Conservation (phyloP, 2,113 vertebrate genomes). For the Leptodactylus fuscus region DNA sequence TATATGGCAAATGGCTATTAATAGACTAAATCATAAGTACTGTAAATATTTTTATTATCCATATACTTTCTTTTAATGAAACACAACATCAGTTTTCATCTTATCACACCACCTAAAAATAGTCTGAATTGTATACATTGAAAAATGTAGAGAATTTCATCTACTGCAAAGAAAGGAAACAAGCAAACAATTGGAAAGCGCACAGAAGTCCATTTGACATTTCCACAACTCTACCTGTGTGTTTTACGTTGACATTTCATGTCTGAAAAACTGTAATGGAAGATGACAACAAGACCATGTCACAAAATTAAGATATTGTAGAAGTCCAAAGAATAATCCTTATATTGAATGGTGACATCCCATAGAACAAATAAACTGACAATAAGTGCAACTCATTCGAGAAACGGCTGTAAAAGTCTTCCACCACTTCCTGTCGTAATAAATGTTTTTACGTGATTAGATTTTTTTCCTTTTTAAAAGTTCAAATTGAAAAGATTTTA, state of each 20-base stretch:
- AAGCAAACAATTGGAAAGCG: conserved; percentile 37
- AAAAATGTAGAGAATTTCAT: conserved; percentile 9
- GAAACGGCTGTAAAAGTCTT: conserved; percentile 18
- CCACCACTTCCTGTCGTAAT: neutral
- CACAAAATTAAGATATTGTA: conserved; percentile 32
- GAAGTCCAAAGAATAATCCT: conserved; percentile 26
- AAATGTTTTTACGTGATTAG: conserved; percentile 23
- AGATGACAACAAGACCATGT: conserved; percentile 30
- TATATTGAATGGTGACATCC: conserved; percentile 28
- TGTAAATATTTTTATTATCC: conserved; percentile 37
- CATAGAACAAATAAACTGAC: conserved; percentile 14
- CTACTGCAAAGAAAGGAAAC: conserved; percentile 25
- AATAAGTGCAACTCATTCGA: conserved; percentile 18
- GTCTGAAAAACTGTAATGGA: conserved; percentile 17
- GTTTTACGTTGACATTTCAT: conserved; percentile 5
- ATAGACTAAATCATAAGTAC: neutral
- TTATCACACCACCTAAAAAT: conserved; percentile 34
- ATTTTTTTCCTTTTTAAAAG: conserved; percentile 21
- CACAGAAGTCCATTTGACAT: conserved; percentile 46
- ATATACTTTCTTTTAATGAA: conserved; percentile 21
- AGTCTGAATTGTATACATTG: conserved; percentile 11
- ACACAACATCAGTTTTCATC: conserved; percentile 41
- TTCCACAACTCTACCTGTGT: conserved; percentile 31
- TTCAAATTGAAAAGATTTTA: conserved; percentile 36
- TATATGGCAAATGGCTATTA: neutral